phyloP scores from a whole-genome alignment of 2,888 invertebrate species.

The Gastracanthus pulcherrimus region DNA sequence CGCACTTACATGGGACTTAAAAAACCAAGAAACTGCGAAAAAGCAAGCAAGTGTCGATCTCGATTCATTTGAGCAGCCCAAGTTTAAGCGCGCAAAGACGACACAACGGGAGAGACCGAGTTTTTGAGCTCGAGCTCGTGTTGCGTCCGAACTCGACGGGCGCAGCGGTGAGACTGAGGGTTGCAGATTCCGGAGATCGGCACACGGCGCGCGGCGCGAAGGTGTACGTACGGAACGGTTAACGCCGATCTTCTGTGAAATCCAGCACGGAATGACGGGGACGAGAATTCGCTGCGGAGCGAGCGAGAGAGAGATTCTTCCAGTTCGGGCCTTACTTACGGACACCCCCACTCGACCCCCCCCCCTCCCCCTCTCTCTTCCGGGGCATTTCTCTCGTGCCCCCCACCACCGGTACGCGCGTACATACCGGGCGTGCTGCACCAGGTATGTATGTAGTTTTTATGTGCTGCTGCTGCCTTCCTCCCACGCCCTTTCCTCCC shows the following conservation, averaged over 20 bases:
- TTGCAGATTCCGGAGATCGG: background rate
- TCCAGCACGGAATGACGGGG: conserved; percentile 11
- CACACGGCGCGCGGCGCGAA: too few relatives aligned
- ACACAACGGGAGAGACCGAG: too few relatives aligned
- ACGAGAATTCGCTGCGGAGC: background rate
- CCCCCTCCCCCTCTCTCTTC: background rate
- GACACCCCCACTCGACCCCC: background rate
- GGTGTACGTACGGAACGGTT: too few relatives aligned
- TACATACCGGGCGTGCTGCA: background rate
- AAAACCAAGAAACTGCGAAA: too few relatives aligned
- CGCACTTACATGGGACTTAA: too few relatives aligned
- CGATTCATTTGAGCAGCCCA: too few relatives aligned
- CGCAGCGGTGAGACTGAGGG: conserved; percentile 42
- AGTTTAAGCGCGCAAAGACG: too few relatives aligned
- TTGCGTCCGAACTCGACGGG: background rate
- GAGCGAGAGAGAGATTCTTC: conserved; percentile 22
- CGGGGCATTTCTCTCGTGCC: background rate
- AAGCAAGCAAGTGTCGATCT: too few relatives aligned
- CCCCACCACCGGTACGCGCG: background rate
- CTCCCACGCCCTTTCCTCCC: conserved; percentile 25
- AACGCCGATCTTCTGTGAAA: background rate
- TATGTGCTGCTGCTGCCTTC: background rate
- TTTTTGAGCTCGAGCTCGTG: background rate
- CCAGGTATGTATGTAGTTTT: background rate
- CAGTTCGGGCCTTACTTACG: too few relatives aligned